Conservation (phyloP, 2,888 invertebrate genomes). For the Sthenelais limicola region DNA sequence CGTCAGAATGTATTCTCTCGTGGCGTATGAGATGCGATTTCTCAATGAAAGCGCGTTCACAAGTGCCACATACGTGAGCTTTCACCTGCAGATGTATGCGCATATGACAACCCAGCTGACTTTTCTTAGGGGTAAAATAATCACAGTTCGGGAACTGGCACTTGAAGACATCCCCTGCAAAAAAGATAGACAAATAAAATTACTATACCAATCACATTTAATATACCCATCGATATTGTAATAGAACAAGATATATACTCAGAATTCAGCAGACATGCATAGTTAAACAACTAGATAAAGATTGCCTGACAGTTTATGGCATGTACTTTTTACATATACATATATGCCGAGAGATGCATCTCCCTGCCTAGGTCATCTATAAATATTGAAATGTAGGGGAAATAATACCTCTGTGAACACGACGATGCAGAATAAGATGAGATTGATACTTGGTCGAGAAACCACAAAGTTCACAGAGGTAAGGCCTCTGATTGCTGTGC, state of each 20-base stretch:
- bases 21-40: conserved; percentile 80
- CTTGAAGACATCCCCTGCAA: conserved; percentile 76
- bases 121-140: conserved; percentile 79
- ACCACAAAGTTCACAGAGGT: conserved; percentile 79
- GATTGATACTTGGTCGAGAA: conserved; percentile 80
- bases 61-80: conserved; percentile 76
- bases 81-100: conserved; percentile 76
- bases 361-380: no score
- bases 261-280: no score
- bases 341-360: no score
- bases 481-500: conserved; percentile 76
- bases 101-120: conserved; percentile 79
- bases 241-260: no score
- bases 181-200: conserved; percentile 35
- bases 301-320: no score
- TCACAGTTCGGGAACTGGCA: conserved; percentile 78
- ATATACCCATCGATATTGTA: no score
- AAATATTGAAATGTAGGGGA: neutral
- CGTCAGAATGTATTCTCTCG: conserved; percentile 78
- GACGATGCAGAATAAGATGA: conserved; percentile 79
- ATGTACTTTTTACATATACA: no score
- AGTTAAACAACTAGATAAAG: no score
- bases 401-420: conserved; percentile 77
- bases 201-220: no score
- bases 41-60: conserved; percentile 79